Evolutionary conservation across 2,113 vertebrate species (phyloP), one percentile per base, ranked within the genome.

Genomic region (Circaetus cinerascens): DNA sequence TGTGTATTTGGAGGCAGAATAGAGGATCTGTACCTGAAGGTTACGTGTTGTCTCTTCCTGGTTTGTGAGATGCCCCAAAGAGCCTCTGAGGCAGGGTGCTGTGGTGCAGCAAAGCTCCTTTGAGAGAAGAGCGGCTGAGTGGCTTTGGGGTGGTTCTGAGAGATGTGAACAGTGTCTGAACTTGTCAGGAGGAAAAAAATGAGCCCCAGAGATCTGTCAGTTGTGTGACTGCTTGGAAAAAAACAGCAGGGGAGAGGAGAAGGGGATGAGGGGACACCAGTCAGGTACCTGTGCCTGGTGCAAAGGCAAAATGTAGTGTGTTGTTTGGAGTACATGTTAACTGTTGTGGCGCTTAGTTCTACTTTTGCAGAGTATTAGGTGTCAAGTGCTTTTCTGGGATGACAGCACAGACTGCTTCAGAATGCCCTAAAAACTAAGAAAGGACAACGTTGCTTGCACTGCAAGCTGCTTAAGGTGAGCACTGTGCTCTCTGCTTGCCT

Each of bases 251-350:
- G 17, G n/a, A 41, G 51, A 51, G 64, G 25, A 36, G 51, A 26
- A 41, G 12, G 13, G 1, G 12, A 9, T 4, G 30, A 38, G 51
- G 29, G 38, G 29, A 3, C 0, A 5, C 0, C 11, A 21, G 32
- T 43, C 1, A 4, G 15, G n/a, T 11, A 3, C 60, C 60, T 51
- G 63, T 19, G 43, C 32, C n/a, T 0, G 2, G 17, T 34, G 63
- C 25, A 15, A 4, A n/a, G 71, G 62, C 22, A 15, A 4, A 29
- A 3, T 0, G 0, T 38, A n/a, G 41, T n/a, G 10, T 10, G 11
- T 11, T 13, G 0, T 5, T 5, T 17, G 12, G 30, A 45, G 63
- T 12, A 10, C 2, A 5, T 7, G 26, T 20, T 10, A 41, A 3
- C 6, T 3, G 1, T 4, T 4, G 56, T 9, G 63, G 40, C 11